A percentile compares a stretch with the other conserved stretches of the same genome.
Evolutionary conservation across 2,113 vertebrate genomes (phyloP).

Genomic region (Tyrannus savana): DNA sequence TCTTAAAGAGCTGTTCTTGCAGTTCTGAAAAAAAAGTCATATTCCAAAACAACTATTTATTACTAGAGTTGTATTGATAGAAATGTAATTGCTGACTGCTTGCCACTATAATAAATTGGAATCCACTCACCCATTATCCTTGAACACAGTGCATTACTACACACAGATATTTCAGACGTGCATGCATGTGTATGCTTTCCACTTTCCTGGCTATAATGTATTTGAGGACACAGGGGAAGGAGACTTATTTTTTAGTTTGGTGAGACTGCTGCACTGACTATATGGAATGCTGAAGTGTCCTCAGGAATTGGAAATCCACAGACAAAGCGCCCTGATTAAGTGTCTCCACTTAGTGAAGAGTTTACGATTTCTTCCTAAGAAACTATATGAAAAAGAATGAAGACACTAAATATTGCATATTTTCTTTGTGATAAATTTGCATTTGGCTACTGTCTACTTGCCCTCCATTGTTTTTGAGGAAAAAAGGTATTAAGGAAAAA

Average conservation of each 20-base stretch:
- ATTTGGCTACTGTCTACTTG: background rate
- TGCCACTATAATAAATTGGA: background rate
- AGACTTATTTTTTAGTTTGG: background rate
- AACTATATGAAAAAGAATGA: background rate
- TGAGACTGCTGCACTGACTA: background rate
- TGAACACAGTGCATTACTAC: background rate
- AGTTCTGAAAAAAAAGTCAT: background rate
- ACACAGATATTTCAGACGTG: background rate
- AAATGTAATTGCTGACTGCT: background rate
- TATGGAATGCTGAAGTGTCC: background rate
- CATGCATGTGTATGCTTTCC: background rate
- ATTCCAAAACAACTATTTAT: background rate
- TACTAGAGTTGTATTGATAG: background rate
- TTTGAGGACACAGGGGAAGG: background rate
- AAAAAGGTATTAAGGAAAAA: background rate
- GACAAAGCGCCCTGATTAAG: background rate
- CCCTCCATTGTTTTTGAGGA: background rate
- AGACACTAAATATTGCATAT: background rate
- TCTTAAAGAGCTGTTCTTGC: background rate
- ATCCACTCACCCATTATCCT: background rate
- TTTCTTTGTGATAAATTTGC: background rate
- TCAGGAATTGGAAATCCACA: background rate
- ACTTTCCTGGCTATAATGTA: background rate
- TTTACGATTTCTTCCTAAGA: background rate
- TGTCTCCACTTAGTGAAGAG: background rate